These are phyloP conservation scores for Daptonema setosum DNA, from an alignment of 2,888 invertebrate species.

Conservation along the genomic window DNA sequence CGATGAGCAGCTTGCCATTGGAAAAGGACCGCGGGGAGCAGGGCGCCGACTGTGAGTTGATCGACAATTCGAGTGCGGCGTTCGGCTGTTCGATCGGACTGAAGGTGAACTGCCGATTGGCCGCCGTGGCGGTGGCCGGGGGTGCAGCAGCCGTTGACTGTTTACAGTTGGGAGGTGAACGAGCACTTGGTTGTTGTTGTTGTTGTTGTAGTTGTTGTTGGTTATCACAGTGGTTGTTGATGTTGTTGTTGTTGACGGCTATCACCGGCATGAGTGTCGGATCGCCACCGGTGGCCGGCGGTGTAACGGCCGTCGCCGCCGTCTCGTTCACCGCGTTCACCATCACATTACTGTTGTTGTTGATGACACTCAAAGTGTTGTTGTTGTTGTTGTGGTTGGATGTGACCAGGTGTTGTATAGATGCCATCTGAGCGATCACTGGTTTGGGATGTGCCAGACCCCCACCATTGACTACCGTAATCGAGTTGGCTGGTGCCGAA, in stretches of 20 bases:
- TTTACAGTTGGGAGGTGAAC: no score
- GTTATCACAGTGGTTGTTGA: not conserved
- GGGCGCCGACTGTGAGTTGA: not conserved
- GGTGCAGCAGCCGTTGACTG: not conserved
- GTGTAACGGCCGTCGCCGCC: not conserved
- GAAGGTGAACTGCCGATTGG: conserved; percentile 1
- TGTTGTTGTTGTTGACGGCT: not conserved
- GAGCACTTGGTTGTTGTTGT: not conserved
- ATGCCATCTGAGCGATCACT: no score
- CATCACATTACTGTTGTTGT: not conserved
- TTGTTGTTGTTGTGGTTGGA: not conserved
- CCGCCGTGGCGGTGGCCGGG: not conserved
- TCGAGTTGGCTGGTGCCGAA: no score
- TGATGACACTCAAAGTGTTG: not conserved
- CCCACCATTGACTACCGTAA: no score
- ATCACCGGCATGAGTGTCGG: not conserved
- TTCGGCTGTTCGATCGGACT: conserved; percentile 1
- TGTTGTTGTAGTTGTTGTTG: not conserved
- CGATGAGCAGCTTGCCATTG: not conserved
- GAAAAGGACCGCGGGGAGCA: not conserved
- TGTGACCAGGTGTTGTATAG: not conserved
- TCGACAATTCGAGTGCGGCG: not conserved
- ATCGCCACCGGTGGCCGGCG: no score
- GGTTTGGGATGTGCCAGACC: no score
- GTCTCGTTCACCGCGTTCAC: not conserved